Evolutionary conservation across 2,113 vertebrate genomes (phyloP).

Genomic region (Sinocyclocheilus rhinocerous): DNA sequence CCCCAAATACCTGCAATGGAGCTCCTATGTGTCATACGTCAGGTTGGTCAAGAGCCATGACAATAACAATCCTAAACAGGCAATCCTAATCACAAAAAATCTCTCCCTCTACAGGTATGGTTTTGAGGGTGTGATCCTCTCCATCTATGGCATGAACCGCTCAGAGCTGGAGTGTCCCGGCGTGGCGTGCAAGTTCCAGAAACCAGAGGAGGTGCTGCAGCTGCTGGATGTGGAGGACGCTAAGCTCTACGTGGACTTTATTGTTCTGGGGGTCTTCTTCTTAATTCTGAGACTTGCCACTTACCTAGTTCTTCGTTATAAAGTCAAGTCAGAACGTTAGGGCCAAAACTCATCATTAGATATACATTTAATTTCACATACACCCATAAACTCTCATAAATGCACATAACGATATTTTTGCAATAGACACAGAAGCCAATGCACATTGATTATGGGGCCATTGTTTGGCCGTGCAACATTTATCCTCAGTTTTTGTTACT

Average conservation of each 20-base stretch:
- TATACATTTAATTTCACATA: not conserved
- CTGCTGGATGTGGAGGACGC: conserved; percentile 92
- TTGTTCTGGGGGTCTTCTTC: conserved; percentile 94
- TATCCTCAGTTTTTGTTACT: conserved; percentile 41
- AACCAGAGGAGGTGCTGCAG: conserved; percentile 88
- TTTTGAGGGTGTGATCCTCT: conserved; percentile 95
- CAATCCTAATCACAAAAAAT: not conserved
- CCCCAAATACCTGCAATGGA: conserved; percentile 97
- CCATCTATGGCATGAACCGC: conserved; percentile 96
- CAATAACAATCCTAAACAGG: not conserved
- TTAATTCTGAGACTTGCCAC: conserved; percentile 88
- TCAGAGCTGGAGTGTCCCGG: conserved; percentile 86
- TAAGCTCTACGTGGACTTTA: conserved; percentile 96
- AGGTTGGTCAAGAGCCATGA: conserved; percentile 76
- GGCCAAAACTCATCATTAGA: not conserved
- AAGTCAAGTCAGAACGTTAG: conserved; percentile 95
- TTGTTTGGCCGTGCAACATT: conserved; percentile 58
- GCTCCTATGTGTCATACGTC: conserved; percentile 96
- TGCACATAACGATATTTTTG: conserved; percentile 4
- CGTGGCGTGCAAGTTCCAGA: conserved; percentile 86
- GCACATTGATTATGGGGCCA: conserved; percentile 49
- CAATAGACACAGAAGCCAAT: conserved; percentile 35
- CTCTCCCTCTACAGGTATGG: conserved; percentile 81
- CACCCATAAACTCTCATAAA: conserved; percentile 4
- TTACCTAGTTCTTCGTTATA: conserved; percentile 94